Evolutionary conservation across 2,113 vertebrate genomes (phyloP).

Genomic region (Chaetura pelagica): DNA sequence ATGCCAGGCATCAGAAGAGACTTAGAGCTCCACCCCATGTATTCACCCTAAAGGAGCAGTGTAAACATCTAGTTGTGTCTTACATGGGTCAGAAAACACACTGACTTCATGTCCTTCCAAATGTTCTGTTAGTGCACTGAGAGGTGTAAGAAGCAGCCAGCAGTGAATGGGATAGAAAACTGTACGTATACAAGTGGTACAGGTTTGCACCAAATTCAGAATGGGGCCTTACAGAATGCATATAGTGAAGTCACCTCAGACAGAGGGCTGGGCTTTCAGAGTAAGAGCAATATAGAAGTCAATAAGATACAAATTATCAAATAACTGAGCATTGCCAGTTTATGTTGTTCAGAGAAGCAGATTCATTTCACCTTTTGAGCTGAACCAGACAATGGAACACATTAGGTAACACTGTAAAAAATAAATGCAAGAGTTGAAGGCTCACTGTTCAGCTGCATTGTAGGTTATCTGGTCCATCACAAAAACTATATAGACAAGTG

Average conservation of each 20-base stretch:
- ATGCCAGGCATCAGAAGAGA: not conserved
- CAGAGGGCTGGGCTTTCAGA: not conserved
- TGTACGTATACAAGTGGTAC: not conserved
- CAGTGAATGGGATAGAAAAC: not conserved
- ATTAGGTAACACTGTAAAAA: not conserved
- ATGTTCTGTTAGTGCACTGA: not conserved
- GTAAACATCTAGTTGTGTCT: not conserved
- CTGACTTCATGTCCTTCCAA: not conserved
- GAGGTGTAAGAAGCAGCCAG: not conserved
- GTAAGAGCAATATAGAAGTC: not conserved
- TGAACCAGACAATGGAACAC: not conserved
- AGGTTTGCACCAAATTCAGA: not conserved
- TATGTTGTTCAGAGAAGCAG: not conserved
- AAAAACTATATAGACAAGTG: not conserved
- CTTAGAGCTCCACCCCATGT: not conserved
- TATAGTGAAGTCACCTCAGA: not conserved
- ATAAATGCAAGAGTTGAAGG: not conserved
- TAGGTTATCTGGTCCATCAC: not conserved
- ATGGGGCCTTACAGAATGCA: not conserved
- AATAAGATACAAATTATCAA: not conserved
- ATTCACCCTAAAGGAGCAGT: not conserved
- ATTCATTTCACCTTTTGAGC: not conserved
- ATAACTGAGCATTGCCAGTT: not conserved
- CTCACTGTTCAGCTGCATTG: not conserved
- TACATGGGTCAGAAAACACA: not conserved